These are phyloP conservation scores for Alectoris magna DNA, from an alignment of 2,797 vertebrate genomes.

Conservation along the genomic window DNA sequence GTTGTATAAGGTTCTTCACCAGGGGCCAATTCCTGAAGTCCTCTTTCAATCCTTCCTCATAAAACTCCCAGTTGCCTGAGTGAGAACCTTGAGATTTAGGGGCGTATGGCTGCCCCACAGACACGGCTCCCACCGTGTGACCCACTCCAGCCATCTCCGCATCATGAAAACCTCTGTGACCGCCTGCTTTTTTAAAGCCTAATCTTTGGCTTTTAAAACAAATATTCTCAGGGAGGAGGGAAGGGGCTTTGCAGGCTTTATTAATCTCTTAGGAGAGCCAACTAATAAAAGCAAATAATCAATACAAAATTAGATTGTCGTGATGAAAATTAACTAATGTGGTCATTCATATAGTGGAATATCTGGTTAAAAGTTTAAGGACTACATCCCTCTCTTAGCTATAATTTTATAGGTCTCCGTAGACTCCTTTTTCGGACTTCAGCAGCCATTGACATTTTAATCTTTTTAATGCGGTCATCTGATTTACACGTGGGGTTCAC, in stretches of 20 bases:
- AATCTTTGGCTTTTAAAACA: slow-evolving; percentile 36
- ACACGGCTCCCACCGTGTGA: slow-evolving; percentile 63
- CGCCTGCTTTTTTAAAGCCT: slow-evolving; percentile 18
- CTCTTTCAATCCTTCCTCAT: slow-evolving; percentile 60
- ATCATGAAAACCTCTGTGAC: slow-evolving; percentile 58
- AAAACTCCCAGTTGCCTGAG: slow-evolving; percentile 47
- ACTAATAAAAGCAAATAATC: slow-evolving; percentile 78
- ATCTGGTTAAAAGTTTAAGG: slow-evolving; percentile 80
- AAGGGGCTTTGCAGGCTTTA: slow-evolving; percentile 50
- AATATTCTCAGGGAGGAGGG: background rate
- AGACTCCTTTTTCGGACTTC: slow-evolving; percentile 79
- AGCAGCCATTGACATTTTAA: slow-evolving; percentile 82
- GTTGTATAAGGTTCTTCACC: slow-evolving; percentile 72
- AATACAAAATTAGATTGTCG: slow-evolving; percentile 76
- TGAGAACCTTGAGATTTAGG: slow-evolving; percentile 58
- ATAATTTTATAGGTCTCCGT: slow-evolving; percentile 79
- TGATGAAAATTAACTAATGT: slow-evolving; percentile 78
- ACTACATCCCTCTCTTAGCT: slow-evolving; percentile 75
- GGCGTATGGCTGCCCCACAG: slow-evolving; percentile 24
- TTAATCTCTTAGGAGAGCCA: slow-evolving; percentile 71
- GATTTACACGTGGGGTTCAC: slow-evolving; percentile 66
- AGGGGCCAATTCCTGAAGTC: slow-evolving; percentile 64
- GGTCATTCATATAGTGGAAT: slow-evolving; percentile 75
- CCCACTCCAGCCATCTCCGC: background rate
- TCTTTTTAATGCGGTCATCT: slow-evolving; percentile 82